Percentiles rank a stretch among this genome's conserved stretches.
These are phyloP conservation scores for Conus betulinus DNA, from an alignment of 1,140 invertebrate genomes.

Conservation along the genomic window DNA sequence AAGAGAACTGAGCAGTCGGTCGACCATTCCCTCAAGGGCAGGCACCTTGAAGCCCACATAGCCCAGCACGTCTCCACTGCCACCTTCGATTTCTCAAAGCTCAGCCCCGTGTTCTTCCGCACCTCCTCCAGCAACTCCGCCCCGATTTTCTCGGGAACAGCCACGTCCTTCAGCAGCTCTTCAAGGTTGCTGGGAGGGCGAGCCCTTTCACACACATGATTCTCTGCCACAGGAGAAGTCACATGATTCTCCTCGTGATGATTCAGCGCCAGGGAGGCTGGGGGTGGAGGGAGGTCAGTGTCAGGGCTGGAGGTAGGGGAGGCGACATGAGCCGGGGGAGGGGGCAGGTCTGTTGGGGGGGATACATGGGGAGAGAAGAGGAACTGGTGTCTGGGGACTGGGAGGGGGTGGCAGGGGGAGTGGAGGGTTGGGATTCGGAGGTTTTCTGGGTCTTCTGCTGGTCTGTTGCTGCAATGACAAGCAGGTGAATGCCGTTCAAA, in stretches of 20 bases:
- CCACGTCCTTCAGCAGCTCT: background rate
- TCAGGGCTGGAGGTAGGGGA: background rate
- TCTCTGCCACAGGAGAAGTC: background rate
- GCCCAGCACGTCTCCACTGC: slow-evolving; percentile 86
- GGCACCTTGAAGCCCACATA: slow-evolving; percentile 68
- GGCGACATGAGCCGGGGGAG: background rate
- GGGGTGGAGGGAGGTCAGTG: background rate
- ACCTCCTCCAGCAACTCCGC: slow-evolving; percentile 78
- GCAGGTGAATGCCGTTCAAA: too few species aligned
- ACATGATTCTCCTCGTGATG: background rate
- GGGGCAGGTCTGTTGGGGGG: background rate
- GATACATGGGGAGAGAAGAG: too few species aligned
- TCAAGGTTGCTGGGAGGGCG: too few species aligned
- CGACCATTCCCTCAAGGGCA: slow-evolving; percentile 59
- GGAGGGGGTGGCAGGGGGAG: background rate
- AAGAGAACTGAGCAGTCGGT: slow-evolving; percentile 55
- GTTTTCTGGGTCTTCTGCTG: too few species aligned
- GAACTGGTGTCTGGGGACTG: background rate
- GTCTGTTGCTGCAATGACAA: too few species aligned
- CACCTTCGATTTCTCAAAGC: slow-evolving; percentile 90
- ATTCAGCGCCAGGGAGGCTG: background rate
- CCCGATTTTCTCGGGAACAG: slow-evolving; percentile 54
- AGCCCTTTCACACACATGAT: background rate
- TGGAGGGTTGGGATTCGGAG: background rate
- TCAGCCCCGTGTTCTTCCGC: slow-evolving; percentile 88